A percentile compares a stretch with the other conserved stretches of the same genome.
These are phyloP conservation scores for Phaonia tiefii DNA, from an alignment of 2,888 invertebrate genomes.

Conservation along the genomic window DNA sequence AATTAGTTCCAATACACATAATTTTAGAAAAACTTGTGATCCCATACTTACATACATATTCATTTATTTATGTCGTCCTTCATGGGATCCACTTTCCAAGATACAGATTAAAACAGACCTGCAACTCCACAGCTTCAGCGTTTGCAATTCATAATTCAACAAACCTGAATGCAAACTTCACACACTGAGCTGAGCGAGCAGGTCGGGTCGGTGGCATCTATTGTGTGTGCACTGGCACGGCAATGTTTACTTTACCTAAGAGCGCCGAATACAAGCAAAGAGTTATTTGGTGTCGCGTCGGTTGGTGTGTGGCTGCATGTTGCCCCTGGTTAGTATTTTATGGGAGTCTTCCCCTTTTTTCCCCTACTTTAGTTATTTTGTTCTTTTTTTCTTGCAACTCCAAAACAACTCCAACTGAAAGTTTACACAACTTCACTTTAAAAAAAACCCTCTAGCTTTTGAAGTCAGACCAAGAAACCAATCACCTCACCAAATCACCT, in stretches of 20 bases:
- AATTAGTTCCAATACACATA: too few species aligned
- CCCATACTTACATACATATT: too few species aligned
- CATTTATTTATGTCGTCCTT: too few species aligned
- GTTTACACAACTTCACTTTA: background rate
- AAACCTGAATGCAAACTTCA: too few species aligned
- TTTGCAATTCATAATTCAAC: background rate
- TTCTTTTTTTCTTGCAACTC: background rate
- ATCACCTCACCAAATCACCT: background rate
- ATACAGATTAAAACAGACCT: too few species aligned
- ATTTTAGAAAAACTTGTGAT: too few species aligned
- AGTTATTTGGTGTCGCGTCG: background rate
- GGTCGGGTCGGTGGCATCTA: too few species aligned
- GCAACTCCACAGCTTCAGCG: background rate
- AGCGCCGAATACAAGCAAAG: background rate
- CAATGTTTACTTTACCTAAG: constrained; percentile 18
- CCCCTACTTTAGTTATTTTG: background rate
- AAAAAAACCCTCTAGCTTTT: background rate
- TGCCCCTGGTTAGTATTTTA: constrained; percentile 38
- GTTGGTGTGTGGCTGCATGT: background rate
- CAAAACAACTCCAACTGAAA: background rate
- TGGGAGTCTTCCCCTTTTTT: constrained; percentile 13
- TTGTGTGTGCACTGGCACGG: too few species aligned
- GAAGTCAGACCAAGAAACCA: background rate
- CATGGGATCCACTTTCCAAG: too few species aligned
- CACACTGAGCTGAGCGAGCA: background rate